These are phyloP conservation scores for Semibalanus balanoides DNA, from an alignment of 1,140 invertebrate species.

Conservation along the genomic window DNA sequence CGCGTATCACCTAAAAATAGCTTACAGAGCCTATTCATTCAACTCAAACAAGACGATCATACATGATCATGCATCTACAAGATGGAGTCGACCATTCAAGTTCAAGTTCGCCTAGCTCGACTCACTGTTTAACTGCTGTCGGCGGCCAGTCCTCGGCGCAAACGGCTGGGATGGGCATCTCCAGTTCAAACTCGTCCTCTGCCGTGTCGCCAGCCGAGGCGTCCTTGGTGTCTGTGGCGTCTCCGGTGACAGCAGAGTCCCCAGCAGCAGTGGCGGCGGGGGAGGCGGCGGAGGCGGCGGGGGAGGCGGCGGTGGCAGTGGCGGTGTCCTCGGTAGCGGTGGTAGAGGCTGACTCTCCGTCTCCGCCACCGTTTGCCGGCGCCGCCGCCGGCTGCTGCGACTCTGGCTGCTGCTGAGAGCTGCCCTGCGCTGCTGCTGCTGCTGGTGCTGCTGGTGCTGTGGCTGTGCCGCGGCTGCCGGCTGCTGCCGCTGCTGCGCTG, in stretches of 20 bases:
- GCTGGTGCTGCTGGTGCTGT: slow-evolving; percentile 2
- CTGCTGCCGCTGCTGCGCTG: slow-evolving; percentile 1
- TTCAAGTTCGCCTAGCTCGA: background rate
- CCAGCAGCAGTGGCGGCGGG: background rate
- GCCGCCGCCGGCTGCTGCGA: slow-evolving; percentile 6
- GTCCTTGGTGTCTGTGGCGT: slow-evolving; percentile 20
- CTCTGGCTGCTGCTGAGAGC: background rate
- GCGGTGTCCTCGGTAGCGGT: no score
- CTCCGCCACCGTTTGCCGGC: slow-evolving; percentile 10
- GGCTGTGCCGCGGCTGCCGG: slow-evolving; percentile 7
- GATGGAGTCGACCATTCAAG: no score
- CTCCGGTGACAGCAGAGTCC: background rate
- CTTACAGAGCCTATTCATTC: no score
- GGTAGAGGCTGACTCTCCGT: no score
- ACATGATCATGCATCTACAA: no score
- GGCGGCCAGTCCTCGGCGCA: slow-evolving; percentile 5
- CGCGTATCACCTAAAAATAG: no score
- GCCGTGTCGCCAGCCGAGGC: slow-evolving; percentile 19
- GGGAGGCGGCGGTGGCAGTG: no score
- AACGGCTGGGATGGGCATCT: slow-evolving; percentile 4
- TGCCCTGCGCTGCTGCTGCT: slow-evolving; percentile 7
- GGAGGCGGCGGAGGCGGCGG: background rate
- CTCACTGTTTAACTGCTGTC: slow-evolving; percentile 19
- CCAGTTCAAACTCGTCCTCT: slow-evolving; percentile 14
- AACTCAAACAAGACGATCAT: no score